Evolutionary conservation across 1,140 invertebrate genomes (phyloP), one percentile per base, ranked within the genome.

Genomic region (Scaptomyza montana): DNA sequence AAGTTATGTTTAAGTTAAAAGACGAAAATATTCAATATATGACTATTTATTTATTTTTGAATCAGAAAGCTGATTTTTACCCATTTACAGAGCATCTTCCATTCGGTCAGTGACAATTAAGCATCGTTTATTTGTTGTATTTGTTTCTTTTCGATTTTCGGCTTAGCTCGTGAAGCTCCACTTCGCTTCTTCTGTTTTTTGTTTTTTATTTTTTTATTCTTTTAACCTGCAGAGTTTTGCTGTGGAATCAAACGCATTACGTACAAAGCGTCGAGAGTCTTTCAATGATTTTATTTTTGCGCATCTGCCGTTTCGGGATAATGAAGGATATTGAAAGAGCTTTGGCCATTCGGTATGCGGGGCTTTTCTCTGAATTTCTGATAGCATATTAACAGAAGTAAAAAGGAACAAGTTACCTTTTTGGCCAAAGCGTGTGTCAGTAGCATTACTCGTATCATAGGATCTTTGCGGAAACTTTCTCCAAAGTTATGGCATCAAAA

Each of bases 241-340:
- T 62, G 77, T 84, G 82, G 56, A 89, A 84, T 89, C 80, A 84
- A 89, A 89, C 85, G 84, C 80, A 89, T 89, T 89, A 89, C 84
- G 69, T 84, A 77, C 76, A 79, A 89, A 87, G 77, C 69, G 61
- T 53, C 50, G 62, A 75, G 79, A 74, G 70, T 68, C 60, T 86
- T 87, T 86, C 82, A 89, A 86, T 87, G 82, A 86, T 86, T 87
- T 82, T 89, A 87, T 82, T 86, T 86, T 85, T 77, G 78, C 78
- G 82, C 82, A 87, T 87, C 87, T 86, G 81, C 67, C 75, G 80
- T 68, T 73, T 86, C 43, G 33, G 76, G 82, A 72, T 87, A 87
- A 87, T 87, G 84, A 87, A 87, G 82, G 84, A 87, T 87, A 89
- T 87, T 89, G 78, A 89, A 87, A 79, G 79, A 89, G 82, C 82